Percentiles rank a stretch among this genome's conserved stretches.
Evolutionary conservation across 2,888 invertebrate genomes (phyloP).

Genomic region (Bombyx huttoni): DNA sequence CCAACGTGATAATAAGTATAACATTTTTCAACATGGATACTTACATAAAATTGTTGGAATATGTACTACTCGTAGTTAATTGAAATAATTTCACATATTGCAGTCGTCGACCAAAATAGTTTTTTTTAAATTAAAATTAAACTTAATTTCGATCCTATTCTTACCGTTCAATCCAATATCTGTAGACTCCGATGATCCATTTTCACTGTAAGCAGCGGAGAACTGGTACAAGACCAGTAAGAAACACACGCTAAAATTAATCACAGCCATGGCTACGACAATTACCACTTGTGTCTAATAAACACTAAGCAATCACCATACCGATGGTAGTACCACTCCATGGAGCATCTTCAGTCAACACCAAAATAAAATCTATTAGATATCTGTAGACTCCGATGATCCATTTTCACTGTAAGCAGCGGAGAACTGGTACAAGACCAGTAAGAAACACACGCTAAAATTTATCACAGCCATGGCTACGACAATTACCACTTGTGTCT

Average conservation of each 20-base stretch:
- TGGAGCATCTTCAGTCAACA: conserved; percentile 33
- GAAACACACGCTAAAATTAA: conserved; percentile 57
- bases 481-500: conserved; percentile 40
- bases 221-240: conserved; percentile 53
- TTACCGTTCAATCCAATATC: conserved; percentile 52
- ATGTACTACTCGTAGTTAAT: no score
- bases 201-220: conserved; percentile 41
- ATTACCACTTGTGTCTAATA: conserved; percentile 43
- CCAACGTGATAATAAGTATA: no score
- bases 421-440: conserved; percentile 50
- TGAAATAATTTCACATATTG: no score
- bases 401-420: conserved; percentile 42
- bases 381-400: conserved; percentile 51
- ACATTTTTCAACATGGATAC: no score
- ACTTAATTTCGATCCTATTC: conserved; percentile 2
- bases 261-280: conserved; percentile 48
- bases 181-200: conserved; percentile 48
- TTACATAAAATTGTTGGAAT: no score
- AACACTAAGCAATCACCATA: conserved; percentile 42
- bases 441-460: conserved; percentile 52
- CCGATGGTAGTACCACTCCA: conserved; percentile 19
- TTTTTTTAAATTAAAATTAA: no score
- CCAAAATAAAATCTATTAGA: conserved; percentile 38
- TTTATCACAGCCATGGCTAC: conserved; percentile 54
- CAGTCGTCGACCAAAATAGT: no score